Base-by-base conservation (phyloP, 1,140 invertebrate species). In the Leucophenga varia region DNA sequence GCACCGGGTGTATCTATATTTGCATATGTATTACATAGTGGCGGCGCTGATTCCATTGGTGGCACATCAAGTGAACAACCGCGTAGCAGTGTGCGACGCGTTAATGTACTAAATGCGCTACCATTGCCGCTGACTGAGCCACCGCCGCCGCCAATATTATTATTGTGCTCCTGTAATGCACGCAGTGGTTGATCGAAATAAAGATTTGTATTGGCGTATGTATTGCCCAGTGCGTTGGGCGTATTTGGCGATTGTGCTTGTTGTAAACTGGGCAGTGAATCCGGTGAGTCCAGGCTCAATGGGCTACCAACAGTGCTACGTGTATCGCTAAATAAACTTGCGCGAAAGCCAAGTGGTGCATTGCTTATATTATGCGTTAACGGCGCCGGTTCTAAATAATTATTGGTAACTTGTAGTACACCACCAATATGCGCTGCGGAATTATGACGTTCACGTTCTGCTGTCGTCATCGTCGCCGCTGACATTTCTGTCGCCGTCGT, bases 231-330 rank as follows among this genome's bases (percentile, higher is more conserved):
- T 2, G 51, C 52, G 28, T 48, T 52, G 0, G 57, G 52, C 2
- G 65, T 52, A 0, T 60, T 43, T 5, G 60, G 60, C 1, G 60
- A 64, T 14, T 64, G 54, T 18, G 52, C 36, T 1, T 45, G 17
- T 12, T 52, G 54, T 2, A 64, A 41, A 70, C 79, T 81, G 5
- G 79, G 80, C 16, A 79, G 75, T 2, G 79, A 80, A 3, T 79
- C 75, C 5, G 79, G 79, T 2, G 80, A 76, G 32, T 78, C 77
- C 3, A 59, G 67, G 12, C 39, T 32, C 17, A 71, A 30, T 8
- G 57, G 43, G 50, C 61, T 61, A 28, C 57, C n/a, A n/a, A n/a
- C n/a, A n/a, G n/a, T n/a, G n/a, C n/a, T n/a, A n/a, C n/a, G n/a
- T n/a, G n/a, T n/a, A n/a, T n/a, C n/a, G n/a, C n/a, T n/a, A n/a